phyloP scores from a whole-genome alignment of 2,888 invertebrate species.

The Eilema caniola region DNA sequence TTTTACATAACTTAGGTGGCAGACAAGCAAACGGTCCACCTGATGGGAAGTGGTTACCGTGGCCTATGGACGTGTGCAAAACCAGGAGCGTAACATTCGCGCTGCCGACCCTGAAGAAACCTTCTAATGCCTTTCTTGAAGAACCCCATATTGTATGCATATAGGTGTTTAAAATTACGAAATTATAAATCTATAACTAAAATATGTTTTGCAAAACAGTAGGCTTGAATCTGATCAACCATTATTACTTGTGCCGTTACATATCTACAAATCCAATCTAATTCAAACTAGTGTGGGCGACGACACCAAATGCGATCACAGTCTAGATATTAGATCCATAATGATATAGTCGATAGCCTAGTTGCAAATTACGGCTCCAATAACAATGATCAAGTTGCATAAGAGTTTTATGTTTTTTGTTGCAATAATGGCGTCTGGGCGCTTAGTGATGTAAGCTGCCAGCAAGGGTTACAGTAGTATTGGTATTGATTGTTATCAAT shows the following conservation, averaged over 20 bases:
- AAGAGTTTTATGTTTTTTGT: constrained; percentile 35
- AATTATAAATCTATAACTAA: neutral
- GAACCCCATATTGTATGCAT: no score
- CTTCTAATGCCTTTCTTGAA: no score
- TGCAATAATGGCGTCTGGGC: constrained; percentile 22
- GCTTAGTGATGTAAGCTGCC: constrained; percentile 38
- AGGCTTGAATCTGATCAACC: constrained; percentile 9
- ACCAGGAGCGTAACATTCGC: no score
- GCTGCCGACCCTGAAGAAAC: no score
- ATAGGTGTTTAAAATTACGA: neutral
- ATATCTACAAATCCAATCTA: constrained; percentile 38
- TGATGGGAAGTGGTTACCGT: no score
- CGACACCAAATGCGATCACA: constrained; percentile 33
- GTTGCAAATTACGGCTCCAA: constrained; percentile 39
- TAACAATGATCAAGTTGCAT: constrained; percentile 47
- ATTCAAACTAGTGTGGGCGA: constrained; percentile 30
- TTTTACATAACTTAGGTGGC: no score
- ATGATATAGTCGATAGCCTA: constrained; percentile 47
- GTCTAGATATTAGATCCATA: constrained; percentile 38
- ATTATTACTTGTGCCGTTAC: no score
- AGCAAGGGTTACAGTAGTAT: constrained; percentile 12
- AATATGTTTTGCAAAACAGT: neutral
- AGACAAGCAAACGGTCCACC: no score
- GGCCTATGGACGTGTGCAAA: no score
- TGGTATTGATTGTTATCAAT: constrained; percentile 6